Conservation (phyloP, 1,140 invertebrate species). For the Dryas iulia region DNA sequence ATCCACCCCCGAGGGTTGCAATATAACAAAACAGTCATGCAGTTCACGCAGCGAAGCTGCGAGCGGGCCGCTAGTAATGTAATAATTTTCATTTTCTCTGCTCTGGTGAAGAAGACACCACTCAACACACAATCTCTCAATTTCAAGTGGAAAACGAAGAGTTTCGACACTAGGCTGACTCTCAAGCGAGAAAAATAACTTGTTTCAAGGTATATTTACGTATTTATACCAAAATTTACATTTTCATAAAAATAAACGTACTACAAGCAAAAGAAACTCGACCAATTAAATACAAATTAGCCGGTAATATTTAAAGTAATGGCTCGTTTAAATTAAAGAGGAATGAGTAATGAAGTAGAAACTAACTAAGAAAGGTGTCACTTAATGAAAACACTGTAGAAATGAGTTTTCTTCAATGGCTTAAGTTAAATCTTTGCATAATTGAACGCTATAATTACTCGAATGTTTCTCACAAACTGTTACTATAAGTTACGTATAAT, state of each 20-base stretch:
- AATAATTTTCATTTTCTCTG: too few species aligned
- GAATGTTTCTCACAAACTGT: neutral
- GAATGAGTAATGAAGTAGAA: constrained; percentile 29
- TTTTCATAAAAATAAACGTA: neutral
- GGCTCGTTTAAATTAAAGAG: constrained; percentile 29
- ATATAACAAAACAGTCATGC: too few species aligned
- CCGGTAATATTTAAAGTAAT: constrained; percentile 33
- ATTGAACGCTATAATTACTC: constrained; percentile 2
- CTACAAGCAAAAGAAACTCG: neutral
- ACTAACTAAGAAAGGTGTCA: constrained; percentile 26
- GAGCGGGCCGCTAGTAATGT: too few species aligned
- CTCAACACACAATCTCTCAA: too few species aligned
- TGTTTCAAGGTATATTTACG: too few species aligned
- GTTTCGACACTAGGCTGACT: too few species aligned
- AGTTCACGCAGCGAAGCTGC: too few species aligned
- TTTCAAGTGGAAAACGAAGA: too few species aligned
- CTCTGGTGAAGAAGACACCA: too few species aligned
- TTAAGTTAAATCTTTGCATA: constrained; percentile 11
- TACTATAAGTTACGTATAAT: neutral
- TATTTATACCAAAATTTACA: too few species aligned
- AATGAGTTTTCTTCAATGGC: constrained; percentile 21
- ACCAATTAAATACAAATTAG: constrained; percentile 40
- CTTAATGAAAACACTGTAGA: constrained; percentile 13
- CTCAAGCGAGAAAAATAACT: too few species aligned
- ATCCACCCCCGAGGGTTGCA: too few species aligned